Evolutionary conservation across 2,113 vertebrate genomes (phyloP).

Genomic region (Cichladusa arquata): DNA sequence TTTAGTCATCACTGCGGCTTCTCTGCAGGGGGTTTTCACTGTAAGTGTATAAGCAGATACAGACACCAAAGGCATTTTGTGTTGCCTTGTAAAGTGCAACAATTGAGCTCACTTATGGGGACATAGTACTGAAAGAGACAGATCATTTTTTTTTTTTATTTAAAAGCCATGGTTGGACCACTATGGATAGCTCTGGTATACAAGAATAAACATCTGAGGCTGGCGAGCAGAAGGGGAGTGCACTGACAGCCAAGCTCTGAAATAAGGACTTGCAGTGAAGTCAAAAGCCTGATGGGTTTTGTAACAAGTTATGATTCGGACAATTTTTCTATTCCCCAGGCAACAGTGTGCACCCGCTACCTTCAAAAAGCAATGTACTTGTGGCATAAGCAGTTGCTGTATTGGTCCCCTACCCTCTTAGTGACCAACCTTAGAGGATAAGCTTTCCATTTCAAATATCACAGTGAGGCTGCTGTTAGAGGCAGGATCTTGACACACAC

Average conservation of each 20-base stretch:
- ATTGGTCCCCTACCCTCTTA: neutral
- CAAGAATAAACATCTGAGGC: neutral
- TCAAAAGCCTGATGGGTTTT: neutral
- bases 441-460: constrained; percentile 1
- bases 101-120: neutral
- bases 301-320: neutral
- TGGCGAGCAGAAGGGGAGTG: neutral
- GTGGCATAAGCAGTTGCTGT: neutral
- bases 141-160: neutral
- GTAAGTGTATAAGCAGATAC: neutral
- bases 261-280: neutral
- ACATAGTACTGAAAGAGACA: neutral
- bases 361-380: constrained; percentile 13
- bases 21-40: neutral
- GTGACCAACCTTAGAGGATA: neutral
- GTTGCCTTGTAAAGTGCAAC: neutral
- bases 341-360: neutral
- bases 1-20: neutral
- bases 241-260: neutral
- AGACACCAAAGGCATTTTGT: neutral
- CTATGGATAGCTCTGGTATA: neutral
- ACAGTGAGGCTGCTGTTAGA: neutral
- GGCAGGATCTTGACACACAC: neutral
- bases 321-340: neutral
- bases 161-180: neutral